phyloP scores from a whole-genome alignment of 2,113 vertebrate species.

The Myrmophylax atrothorax region DNA sequence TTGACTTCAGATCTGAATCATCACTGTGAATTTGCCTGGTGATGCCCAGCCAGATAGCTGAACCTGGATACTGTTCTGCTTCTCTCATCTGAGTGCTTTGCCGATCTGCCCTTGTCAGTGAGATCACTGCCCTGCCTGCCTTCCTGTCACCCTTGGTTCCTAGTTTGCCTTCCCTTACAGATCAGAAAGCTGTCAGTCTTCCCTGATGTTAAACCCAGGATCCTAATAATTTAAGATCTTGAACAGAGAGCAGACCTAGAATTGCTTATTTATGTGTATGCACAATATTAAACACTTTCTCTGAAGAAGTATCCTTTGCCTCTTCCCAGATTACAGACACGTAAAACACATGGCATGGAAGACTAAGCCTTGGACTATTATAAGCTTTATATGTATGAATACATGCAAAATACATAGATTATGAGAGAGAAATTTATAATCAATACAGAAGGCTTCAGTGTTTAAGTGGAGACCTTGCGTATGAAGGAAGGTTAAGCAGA shows the following conservation, averaged over 20 bases:
- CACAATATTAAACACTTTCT: neutral
- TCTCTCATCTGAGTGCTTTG: neutral
- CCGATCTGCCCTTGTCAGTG: neutral
- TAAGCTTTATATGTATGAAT: neutral
- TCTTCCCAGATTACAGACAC: neutral
- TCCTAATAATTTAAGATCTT: neutral
- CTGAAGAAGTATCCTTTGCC: neutral
- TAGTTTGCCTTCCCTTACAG: neutral
- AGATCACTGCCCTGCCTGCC: neutral
- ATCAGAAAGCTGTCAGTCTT: neutral
- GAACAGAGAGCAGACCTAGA: neutral
- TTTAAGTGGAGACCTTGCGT: neutral
- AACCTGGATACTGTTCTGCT: neutral
- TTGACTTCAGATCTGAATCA: neutral
- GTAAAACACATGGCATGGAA: neutral
- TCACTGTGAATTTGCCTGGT: neutral
- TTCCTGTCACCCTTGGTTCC: neutral
- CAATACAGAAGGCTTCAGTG: neutral
- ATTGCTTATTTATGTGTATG: neutral
- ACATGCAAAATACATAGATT: neutral
- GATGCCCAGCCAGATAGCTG: neutral
- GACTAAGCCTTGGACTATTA: neutral
- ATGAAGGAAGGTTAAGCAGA: neutral
- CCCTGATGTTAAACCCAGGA: neutral
- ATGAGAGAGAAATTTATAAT: neutral